These are phyloP conservation scores for Sandelia bainsii DNA, from an alignment of 2,797 vertebrate genomes.

Conservation along the genomic window DNA sequence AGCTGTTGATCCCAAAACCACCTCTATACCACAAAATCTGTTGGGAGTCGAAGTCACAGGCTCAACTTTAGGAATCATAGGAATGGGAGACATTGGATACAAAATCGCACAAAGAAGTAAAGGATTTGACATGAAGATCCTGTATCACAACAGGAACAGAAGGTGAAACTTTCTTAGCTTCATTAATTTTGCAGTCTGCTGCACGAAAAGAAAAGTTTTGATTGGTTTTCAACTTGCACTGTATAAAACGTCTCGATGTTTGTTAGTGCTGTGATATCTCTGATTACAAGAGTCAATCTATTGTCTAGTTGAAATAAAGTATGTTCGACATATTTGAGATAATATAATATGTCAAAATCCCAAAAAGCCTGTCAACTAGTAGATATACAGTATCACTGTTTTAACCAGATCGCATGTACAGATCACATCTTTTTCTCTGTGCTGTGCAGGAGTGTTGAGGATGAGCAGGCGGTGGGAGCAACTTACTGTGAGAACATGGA, in stretches of 20 bases:
- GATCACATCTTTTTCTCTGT: neutral
- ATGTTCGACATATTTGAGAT: too few species aligned
- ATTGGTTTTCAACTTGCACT: too few species aligned
- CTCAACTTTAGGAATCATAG: slow-evolving; percentile 86
- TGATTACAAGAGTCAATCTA: too few species aligned
- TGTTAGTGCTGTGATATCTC: too few species aligned
- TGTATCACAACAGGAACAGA: slow-evolving; percentile 84
- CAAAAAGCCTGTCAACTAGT: too few species aligned
- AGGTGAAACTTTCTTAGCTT: slow-evolving; percentile 71
- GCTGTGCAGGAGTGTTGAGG: slow-evolving; percentile 75
- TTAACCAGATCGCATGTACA: too few species aligned
- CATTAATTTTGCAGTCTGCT: too few species aligned
- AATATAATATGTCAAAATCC: too few species aligned
- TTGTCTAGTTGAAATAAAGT: too few species aligned
- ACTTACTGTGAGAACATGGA: slow-evolving; percentile 83
- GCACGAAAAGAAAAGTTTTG: too few species aligned
- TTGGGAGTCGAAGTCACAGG: slow-evolving; percentile 75
- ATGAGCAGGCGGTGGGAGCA: slow-evolving; percentile 83
- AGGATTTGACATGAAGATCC: slow-evolving; percentile 87
- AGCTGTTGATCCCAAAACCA: slow-evolving; percentile 32
- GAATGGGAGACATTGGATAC: slow-evolving; percentile 86
- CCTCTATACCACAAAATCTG: slow-evolving; percentile 4
- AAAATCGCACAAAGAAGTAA: slow-evolving; percentile 82
- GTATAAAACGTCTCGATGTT: too few species aligned
- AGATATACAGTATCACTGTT: too few species aligned